Evolutionary conservation across 2,113 vertebrate genomes (phyloP), one percentile per base, ranked within the genome.

Genomic region (Leptobrachium ailaonicum): DNA sequence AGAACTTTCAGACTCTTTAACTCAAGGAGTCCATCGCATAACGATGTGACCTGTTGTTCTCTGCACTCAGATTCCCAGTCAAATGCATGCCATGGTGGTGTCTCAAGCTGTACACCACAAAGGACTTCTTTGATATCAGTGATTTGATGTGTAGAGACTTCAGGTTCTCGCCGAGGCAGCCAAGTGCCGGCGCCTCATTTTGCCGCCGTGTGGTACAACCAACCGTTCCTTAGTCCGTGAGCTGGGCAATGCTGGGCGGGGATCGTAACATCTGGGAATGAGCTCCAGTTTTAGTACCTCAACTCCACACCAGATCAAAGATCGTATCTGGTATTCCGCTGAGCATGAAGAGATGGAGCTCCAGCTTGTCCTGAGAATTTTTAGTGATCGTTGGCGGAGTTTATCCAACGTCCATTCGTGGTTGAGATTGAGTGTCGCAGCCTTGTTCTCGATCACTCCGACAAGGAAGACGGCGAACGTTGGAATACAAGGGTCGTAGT

Each of bases 81-180:
- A 99, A 88, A 68, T 99, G 97, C 73, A 99, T 94, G 87, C 99
- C 97, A 67, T 95, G 95, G 6, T 99, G 90, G 0, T 96, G 98
- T 90, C 99, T 99, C 86, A 99, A 83, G 89, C 97, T 99, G 83
- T 99, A 99, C 85, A 99, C 99, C 98, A n/a, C n/a, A n/a, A n/a
- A n/a, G 98, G 77, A 99, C 98, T 88, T 99, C 98, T 86, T 99
- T 99, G 85, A 99, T 99, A 85, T 99, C 98, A 0, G 97, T 99
- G 91, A 99, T 84, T 99, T 99, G 87, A 99, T 98, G 87, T 99
- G 98, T 83, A 99, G 87, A 0, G 98, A 97, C 85, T 96, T 96
- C 77, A 99, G 86, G 79, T 98, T 96, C 87, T 99, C 97, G 1
- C 97, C 92, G 84, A 99, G 85, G 87, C 98, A 99, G 70, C 97